phyloP scores from a whole-genome alignment of 1,140 invertebrate genomes.

The Ditylenchus dipsaci region DNA sequence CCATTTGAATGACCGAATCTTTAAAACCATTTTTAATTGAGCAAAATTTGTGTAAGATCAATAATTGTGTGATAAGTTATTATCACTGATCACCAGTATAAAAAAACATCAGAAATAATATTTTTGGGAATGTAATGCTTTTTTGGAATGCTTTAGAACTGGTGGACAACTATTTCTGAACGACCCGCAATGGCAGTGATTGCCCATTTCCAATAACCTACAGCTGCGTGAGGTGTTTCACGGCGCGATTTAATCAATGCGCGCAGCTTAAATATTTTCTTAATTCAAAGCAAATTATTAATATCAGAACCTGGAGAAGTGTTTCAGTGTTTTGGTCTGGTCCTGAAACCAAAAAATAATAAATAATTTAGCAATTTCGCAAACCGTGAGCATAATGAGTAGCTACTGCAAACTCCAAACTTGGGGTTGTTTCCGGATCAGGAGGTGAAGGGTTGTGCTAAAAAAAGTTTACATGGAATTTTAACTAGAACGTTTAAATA shows the following conservation, averaged over 20 bases:
- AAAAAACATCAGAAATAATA: no score
- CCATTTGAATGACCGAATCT: no score
- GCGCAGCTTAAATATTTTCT: slow-evolving; percentile 33
- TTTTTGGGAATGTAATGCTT: no score
- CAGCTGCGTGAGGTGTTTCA: slow-evolving; percentile 47
- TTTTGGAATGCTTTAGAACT: slow-evolving; percentile 3
- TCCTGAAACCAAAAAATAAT: slow-evolving; percentile 33
- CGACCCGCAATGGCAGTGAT: slow-evolving; percentile 25
- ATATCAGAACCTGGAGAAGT: slow-evolving; percentile 2
- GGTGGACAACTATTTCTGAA: slow-evolving; percentile 21
- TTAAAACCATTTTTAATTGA: no score
- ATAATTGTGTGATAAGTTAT: no score
- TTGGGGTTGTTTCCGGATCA: slow-evolving; percentile 27
- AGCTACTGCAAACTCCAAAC: slow-evolving; percentile 51
- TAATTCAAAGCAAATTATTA: no score
- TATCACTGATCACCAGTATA: no score
- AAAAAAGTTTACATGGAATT: no score
- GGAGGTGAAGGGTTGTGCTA: slow-evolving; percentile 26
- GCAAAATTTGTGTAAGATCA: no score
- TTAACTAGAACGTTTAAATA: background rate
- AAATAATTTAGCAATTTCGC: background rate
- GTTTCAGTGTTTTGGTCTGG: slow-evolving; percentile 51
- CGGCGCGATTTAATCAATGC: slow-evolving; percentile 43
- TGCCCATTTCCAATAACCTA: slow-evolving; percentile 56
- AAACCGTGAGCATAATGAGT: slow-evolving; percentile 55